Percentiles rank a stretch among this genome's conserved stretches.
These are phyloP conservation scores for Manis javanica DNA, from an alignment of 2,797 vertebrate genomes.

Conservation along the genomic window DNA sequence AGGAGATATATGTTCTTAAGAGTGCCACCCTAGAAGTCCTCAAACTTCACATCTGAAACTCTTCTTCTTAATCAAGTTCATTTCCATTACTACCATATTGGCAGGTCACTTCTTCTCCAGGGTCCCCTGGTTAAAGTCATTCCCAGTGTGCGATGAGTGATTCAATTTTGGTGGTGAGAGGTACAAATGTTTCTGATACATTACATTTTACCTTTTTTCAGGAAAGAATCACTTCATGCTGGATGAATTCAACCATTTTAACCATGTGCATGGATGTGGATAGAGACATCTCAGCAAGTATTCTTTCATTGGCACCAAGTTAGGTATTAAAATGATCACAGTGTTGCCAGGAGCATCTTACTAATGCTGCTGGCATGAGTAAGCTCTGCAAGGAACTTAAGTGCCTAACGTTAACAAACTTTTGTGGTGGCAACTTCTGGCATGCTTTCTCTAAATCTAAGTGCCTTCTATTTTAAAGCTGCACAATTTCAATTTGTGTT, in stretches of 20 bases:
- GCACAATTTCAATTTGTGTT: constrained; percentile 95
- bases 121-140: constrained; percentile 88
- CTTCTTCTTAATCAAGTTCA: constrained; percentile 90
- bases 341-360: constrained; percentile 97
- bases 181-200: constrained; percentile 91
- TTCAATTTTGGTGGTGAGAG: constrained; percentile 90
- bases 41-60: constrained; percentile 93
- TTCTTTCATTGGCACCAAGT: constrained; percentile 94
- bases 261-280: constrained; percentile 93
- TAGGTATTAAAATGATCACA: constrained; percentile 95
- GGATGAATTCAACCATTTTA: constrained; percentile 94
- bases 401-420: constrained; percentile 96
- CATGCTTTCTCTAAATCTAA: constrained; percentile 95
- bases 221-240: constrained; percentile 95
- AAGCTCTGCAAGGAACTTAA: constrained; percentile 95
- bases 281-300: constrained; percentile 94
- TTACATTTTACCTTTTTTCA: constrained; percentile 92
- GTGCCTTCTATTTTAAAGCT: constrained; percentile 94
- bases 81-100: constrained; percentile 90
- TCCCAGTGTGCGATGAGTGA: constrained; percentile 89
- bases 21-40: constrained; percentile 91
- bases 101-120: constrained; percentile 92
- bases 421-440: constrained; percentile 95
- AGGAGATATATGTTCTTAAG: constrained; percentile 93
- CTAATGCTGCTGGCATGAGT: constrained; percentile 95